phyloP scores from a whole-genome alignment of 2,113 vertebrate species.

The Telmatochromis sp. region DNA sequence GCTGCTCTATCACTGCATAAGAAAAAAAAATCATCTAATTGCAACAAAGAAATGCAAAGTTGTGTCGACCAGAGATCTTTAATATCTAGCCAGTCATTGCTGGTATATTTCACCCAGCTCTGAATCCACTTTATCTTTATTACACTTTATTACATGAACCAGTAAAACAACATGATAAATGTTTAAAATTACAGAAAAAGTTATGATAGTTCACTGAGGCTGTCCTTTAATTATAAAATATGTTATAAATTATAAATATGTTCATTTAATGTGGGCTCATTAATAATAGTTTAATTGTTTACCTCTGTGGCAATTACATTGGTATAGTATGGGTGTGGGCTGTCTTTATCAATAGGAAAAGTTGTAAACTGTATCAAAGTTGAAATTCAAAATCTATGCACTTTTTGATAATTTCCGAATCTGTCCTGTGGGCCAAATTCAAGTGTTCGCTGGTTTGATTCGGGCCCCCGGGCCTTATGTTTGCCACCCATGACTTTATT shows the following conservation, averaged over 20 bases:
- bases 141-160: no score
- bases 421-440: not conserved
- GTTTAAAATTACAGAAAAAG: not conserved
- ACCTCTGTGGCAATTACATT: rapidly evolving
- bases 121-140: not conserved
- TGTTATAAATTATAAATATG: not conserved
- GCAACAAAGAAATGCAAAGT: not conserved
- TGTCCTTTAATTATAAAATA: not conserved
- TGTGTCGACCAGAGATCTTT: not conserved
- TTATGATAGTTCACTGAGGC: not conserved
- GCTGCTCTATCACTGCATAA: not conserved
- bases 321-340: rapidly evolving
- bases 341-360: not conserved
- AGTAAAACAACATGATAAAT: not conserved
- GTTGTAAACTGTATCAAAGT: rapidly evolving
- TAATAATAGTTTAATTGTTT: not conserved
- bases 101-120: not conserved
- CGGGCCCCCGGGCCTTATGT: rapidly evolving
- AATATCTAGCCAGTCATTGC: not conserved
- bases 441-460: not conserved
- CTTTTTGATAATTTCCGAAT: not conserved
- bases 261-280: not conserved
- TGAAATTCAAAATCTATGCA: not conserved
- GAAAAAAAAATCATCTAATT: not conserved
- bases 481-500: not conserved